Evolutionary conservation across 2,113 vertebrate genomes (phyloP), one percentile per base, ranked within the genome.

Genomic region (Mormoops blainvillei): DNA sequence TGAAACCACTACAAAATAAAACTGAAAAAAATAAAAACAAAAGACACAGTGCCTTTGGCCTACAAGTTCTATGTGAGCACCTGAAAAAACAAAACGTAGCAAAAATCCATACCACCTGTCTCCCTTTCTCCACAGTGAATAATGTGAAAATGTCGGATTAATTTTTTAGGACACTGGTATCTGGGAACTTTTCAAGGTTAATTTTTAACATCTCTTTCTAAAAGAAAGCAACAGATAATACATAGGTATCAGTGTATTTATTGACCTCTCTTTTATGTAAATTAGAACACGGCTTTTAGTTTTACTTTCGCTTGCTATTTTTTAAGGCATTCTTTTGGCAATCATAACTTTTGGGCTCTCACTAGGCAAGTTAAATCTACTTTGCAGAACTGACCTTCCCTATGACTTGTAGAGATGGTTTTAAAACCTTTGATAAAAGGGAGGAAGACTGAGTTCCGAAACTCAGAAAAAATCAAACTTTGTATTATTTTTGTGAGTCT

Each of bases 21-120:
- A 48, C 43, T 73, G 7, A 74, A 48, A 74, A 74, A n/a, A 36
- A 33, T 1, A 33, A 33, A 65, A 31, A 31, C 11, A 56, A 65
- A 63, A 33, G 43, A 81, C 11, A 65, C 0, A 2, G 33, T 91
- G 26, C 63, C 65, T 89, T 83, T 89, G 50, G 89, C 19, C 13
- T 67, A 54, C 6, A 67, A 36, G 14, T 94, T 88, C 20, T 33
- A 63, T 22, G 19, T 63, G 33, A 96, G 20, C 33, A 96, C 65
- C 28, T 97, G 61, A 96, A 97, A 91, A 91, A 84, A 87, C 61
- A 94, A 74, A 94, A 87, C 43, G 16, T 58, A 95, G 12, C 67
- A 65, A 87, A 97, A 95, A 41, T 74, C 22, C 28, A 88, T 13
- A 87, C 11, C 10, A 52, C 19, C 48, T 61, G 33, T 43, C 18